Evolutionary conservation across 1,140 invertebrate species (phyloP).

Genomic region (Chlorops oryzae): DNA sequence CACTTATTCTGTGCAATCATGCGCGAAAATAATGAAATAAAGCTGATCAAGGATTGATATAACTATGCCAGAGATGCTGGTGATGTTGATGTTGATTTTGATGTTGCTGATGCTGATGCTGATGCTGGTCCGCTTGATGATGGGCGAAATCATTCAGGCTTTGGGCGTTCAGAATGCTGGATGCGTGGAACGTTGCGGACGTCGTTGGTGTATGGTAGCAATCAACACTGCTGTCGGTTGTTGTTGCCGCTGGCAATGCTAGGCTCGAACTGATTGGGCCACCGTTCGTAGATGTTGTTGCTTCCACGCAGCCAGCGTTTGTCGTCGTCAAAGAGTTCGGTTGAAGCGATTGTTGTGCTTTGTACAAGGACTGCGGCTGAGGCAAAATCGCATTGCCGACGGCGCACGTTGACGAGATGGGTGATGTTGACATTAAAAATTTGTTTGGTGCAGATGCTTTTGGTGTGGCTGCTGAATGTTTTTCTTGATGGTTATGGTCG

Average conservation of each 20-base stretch:
- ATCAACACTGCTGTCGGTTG: neutral
- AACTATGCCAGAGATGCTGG: slow-evolving; percentile 40
- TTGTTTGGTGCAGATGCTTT: neutral
- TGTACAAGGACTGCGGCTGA: no score
- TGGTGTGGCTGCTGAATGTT: neutral
- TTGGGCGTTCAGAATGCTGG: slow-evolving; percentile 1
- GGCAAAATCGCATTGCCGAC: no score
- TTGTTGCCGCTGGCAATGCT: neutral
- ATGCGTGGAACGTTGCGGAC: slow-evolving; percentile 5
- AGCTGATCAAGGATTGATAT: slow-evolving; percentile 44
- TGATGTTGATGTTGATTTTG: slow-evolving; percentile 32
- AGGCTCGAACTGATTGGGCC: no score
- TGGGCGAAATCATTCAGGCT: no score
- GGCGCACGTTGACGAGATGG: no score
- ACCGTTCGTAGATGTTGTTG: slow-evolving; percentile 1
- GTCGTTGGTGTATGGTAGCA: no score
- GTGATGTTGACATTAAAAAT: no score
- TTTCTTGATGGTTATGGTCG: neutral
- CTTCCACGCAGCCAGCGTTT: no score
- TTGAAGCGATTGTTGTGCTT: no score
- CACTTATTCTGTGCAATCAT: neutral
- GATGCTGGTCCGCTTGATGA: no score
- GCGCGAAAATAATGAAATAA: slow-evolving; percentile 18
- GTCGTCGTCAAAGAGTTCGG: no score
- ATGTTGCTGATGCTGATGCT: slow-evolving; percentile 19